These are phyloP conservation scores for Pygmarrhopalites habei DNA, from an alignment of 1,140 invertebrate genomes.

Conservation along the genomic window DNA sequence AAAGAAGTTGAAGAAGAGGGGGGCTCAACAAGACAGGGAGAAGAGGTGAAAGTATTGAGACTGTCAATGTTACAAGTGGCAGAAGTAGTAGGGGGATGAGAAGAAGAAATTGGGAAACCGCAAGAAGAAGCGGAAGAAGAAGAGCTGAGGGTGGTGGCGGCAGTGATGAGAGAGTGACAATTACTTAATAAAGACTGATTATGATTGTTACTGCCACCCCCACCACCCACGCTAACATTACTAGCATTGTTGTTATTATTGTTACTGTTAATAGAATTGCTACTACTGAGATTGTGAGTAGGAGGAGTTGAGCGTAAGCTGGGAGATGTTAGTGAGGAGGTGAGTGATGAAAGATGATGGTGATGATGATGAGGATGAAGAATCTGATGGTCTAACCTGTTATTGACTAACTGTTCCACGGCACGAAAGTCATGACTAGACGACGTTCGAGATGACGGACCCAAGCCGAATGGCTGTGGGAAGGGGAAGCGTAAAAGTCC, in stretches of 20 bases:
- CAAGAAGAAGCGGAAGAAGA: slow-evolving; percentile 43
- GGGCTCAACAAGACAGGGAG: slow-evolving; percentile 41
- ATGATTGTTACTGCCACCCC: not conserved
- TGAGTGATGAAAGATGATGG: slow-evolving; percentile 40
- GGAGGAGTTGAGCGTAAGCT: not conserved
- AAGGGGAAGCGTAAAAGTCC: slow-evolving; percentile 36
- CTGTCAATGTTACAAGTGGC: slow-evolving; percentile 60
- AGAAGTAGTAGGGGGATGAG: slow-evolving; percentile 53
- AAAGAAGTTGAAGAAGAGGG: slow-evolving; percentile 48
- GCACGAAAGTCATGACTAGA: slow-evolving; percentile 40
- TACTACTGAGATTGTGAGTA: not conserved
- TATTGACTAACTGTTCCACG: slow-evolving; percentile 39
- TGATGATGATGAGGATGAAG: too few relatives aligned
- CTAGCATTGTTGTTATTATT: not conserved
- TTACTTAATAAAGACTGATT: slow-evolving; percentile 8
- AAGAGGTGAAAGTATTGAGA: slow-evolving; percentile 49
- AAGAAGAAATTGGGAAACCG: slow-evolving; percentile 45
- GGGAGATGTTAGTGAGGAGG: slow-evolving; percentile 13
- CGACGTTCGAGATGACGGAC: slow-evolving; percentile 10
- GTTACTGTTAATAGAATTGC: not conserved
- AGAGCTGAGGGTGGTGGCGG: slow-evolving; percentile 44
- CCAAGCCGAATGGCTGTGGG: slow-evolving; percentile 34
- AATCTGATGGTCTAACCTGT: slow-evolving; percentile 29
- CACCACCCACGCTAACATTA: not conserved
- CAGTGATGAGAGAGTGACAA: slow-evolving; percentile 8